These are phyloP conservation scores for Trididemnum nubilum DNA, from an alignment of 23 tunicate species.

Conservation along the genomic window DNA sequence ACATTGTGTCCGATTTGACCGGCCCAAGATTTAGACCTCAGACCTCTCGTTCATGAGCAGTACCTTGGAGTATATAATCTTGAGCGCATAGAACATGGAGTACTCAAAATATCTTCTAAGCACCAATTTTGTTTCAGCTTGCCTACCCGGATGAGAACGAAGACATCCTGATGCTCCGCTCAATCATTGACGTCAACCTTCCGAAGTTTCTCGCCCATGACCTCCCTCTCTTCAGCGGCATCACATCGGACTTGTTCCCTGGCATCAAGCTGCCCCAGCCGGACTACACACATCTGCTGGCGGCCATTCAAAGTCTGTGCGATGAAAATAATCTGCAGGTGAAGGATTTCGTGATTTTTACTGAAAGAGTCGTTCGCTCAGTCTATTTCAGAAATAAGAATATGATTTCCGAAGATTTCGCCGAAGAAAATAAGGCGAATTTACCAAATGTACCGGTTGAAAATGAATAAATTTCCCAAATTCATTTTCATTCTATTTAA, in stretches of 20 bases:
- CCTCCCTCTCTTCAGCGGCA: constrained; percentile 95
- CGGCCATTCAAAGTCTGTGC: constrained; percentile 85
- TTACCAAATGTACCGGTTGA: no score
- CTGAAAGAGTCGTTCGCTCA: no score
- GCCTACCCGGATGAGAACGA: constrained; percentile 98
- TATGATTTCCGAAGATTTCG: no score
- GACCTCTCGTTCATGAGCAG: background rate
- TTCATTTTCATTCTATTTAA: no score
- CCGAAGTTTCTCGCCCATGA: constrained; percentile 99
- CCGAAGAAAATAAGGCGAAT: no score
- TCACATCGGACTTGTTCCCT: constrained; percentile 97
- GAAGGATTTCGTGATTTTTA: no score
- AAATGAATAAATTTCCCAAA: no score
- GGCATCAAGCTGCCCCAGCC: constrained; percentile 91
- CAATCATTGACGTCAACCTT: constrained; percentile 96
- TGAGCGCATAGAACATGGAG: no score
- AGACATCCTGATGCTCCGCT: constrained; percentile 96
- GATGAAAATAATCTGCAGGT: constrained; percentile 89
- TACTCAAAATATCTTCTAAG: background rate
- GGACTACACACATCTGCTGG: constrained; percentile 78
- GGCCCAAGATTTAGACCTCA: background rate
- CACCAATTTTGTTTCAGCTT: constrained; percentile 34
- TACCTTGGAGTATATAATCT: no score
- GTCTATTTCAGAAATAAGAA: no score
- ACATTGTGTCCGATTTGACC: background rate